Evolutionary conservation across 2,888 invertebrate species (phyloP).

Genomic region (Autographa pulchrina): DNA sequence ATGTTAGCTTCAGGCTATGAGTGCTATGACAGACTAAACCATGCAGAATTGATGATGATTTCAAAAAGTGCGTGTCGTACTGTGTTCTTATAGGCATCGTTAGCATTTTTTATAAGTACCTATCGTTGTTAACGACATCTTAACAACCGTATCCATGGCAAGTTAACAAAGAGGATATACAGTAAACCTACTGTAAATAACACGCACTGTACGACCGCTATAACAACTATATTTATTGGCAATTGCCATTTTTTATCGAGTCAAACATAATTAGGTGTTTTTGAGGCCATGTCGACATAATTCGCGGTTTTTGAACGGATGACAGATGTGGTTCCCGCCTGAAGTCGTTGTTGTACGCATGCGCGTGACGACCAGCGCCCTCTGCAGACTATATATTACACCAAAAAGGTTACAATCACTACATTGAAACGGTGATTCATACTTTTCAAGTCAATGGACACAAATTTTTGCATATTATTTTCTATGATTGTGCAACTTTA

Average conservation of each 20-base stretch:
- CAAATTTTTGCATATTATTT: slow-evolving; percentile 34
- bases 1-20: neutral
- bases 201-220: slow-evolving; percentile 11
- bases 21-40: neutral
- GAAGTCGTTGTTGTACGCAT: slow-evolving; percentile 50
- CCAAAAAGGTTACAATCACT: slow-evolving; percentile 8
- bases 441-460: slow-evolving; percentile 23
- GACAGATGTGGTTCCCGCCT: slow-evolving; percentile 67
- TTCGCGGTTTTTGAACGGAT: slow-evolving; percentile 61
- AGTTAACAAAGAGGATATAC: slow-evolving; percentile 5
- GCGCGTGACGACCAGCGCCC: slow-evolving; percentile 63
- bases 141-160: neutral
- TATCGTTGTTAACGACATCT: slow-evolving; percentile 6
- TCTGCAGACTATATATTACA: slow-evolving; percentile 25
- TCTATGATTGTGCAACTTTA: slow-evolving; percentile 43
- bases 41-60: neutral
- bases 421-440: slow-evolving; percentile 56
- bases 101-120: neutral
- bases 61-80: neutral
- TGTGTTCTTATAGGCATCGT: neutral
- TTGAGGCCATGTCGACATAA: slow-evolving; percentile 48
- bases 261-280: slow-evolving; percentile 39
- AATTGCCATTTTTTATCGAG: slow-evolving; percentile 40
- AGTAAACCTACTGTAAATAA: slow-evolving; percentile 14
- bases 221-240: slow-evolving; percentile 35